Evolutionary conservation across 2,113 vertebrate genomes (phyloP).

Genomic region (Lepidothrix coronata): DNA sequence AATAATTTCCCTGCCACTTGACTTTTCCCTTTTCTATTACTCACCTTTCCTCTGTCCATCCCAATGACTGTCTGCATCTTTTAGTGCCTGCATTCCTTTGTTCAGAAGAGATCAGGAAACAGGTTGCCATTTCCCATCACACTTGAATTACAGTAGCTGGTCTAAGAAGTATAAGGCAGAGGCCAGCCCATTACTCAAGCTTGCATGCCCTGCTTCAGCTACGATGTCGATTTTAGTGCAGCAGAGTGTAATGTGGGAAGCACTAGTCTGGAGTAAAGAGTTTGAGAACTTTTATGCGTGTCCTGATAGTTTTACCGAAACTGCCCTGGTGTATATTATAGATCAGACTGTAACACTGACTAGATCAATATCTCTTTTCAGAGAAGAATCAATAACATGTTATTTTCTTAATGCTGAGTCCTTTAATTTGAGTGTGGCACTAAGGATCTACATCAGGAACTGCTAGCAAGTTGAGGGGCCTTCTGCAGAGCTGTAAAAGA

Average conservation of each 20-base stretch:
- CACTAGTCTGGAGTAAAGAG: neutral
- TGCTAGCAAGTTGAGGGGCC: neutral
- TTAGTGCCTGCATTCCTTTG: neutral
- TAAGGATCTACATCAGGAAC: neutral
- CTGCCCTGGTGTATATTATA: fast-evolving
- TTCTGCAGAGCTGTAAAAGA: neutral
- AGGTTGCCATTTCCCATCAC: neutral
- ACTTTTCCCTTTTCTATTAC: neutral
- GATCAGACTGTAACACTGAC: neutral
- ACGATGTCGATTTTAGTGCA: neutral
- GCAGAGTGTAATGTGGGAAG: neutral
- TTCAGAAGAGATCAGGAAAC: neutral
- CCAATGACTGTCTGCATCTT: neutral
- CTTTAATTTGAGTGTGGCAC: neutral
- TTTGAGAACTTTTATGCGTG: neutral
- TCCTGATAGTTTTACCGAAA: neutral
- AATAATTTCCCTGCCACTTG: fast-evolving
- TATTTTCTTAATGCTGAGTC: neutral
- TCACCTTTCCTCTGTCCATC: neutral
- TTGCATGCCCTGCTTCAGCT: neutral
- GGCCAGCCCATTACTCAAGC: neutral
- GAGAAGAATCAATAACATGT: neutral
- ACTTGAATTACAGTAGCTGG: neutral
- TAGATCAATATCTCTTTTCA: neutral
- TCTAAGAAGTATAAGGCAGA: neutral